Evolutionary conservation across 2,113 vertebrate genomes (phyloP).

Genomic region (Gavialis gangeticus): DNA sequence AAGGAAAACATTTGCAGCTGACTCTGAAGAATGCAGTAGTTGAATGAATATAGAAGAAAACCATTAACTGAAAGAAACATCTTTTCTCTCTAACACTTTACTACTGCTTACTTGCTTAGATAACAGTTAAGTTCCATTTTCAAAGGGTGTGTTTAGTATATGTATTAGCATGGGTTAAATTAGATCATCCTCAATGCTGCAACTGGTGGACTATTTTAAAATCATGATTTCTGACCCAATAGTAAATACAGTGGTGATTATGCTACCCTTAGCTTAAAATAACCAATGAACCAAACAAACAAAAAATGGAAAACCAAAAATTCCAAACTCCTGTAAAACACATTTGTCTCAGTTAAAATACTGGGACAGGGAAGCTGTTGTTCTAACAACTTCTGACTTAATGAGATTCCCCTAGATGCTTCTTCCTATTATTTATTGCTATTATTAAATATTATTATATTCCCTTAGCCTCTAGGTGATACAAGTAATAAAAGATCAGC

Average conservation of each 20-base stretch:
- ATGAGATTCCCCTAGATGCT: background rate
- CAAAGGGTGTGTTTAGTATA: background rate
- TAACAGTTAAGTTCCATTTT: background rate
- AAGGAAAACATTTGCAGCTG: background rate
- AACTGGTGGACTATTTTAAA: constrained; percentile 20
- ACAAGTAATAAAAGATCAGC: background rate
- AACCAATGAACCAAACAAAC: too few species aligned
- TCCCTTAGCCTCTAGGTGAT: background rate
- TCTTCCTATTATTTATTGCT: background rate
- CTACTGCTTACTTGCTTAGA: background rate
- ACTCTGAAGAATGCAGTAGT: background rate
- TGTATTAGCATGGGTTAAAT: background rate
- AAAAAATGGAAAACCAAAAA: background rate
- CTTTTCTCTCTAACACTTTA: background rate
- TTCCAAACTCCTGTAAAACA: background rate
- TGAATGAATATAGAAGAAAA: background rate
- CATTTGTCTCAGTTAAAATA: constrained; percentile 6
- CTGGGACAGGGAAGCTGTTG: background rate
- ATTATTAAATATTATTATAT: background rate
- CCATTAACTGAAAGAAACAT: background rate
- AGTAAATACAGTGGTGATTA: background rate
- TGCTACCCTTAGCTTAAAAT: background rate
- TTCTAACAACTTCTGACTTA: background rate
- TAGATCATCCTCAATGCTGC: background rate
- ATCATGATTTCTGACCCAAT: background rate